Base-by-base conservation (phyloP, 2,888 invertebrate species). In the Diachrysia chrysitis region DNA sequence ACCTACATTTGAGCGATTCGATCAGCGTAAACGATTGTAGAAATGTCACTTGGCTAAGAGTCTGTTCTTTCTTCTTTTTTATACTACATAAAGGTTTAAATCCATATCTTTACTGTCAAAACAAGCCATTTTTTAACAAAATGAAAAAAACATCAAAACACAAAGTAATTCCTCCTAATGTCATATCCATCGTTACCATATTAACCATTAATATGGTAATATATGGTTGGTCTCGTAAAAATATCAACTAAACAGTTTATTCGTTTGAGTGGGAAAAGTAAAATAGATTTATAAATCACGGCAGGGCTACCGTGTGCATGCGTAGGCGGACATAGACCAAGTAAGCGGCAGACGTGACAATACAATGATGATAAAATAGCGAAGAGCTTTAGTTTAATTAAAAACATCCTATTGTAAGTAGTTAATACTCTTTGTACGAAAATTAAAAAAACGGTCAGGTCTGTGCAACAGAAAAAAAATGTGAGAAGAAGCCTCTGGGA, bases 171-270 rank as follows among this genome's bases (percentile, higher is more conserved):
- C 51, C 42, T 63, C 25, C 51, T 12, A 37, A 32, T n/a, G 59
- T n/a, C 51, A 72, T 25, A 74, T 61, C 32, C 9, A 62, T 58
- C 58, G 58, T 51, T 23, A 17, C 51, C 42, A n/a, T 23, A 51
- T 64, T 63, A 53, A 42, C 37, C 23, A 51, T 59, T 60, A 66
- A 78, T 25, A 46, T 63, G 12, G 48, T 74, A 56, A 78, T 60
- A 73, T 62, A 77, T 56, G 80, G 73, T 72, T 59, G 32, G 60
- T 69, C 77, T 77, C 86, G 84, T 92, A 89, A 90, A 91, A 86
- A 81, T 83, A 86, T 91, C 89, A 88, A 79, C 84, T 69, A 62
- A 82, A 85, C 78, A 84, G 71, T 87, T 89, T 83, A 79, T 73
- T 73, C 69, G 63, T 75, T 72, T 21, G 46, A 79, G 72, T 70